Base-by-base conservation (phyloP, 2,797 vertebrate genomes). In the Hemibagrus guttatus region DNA sequence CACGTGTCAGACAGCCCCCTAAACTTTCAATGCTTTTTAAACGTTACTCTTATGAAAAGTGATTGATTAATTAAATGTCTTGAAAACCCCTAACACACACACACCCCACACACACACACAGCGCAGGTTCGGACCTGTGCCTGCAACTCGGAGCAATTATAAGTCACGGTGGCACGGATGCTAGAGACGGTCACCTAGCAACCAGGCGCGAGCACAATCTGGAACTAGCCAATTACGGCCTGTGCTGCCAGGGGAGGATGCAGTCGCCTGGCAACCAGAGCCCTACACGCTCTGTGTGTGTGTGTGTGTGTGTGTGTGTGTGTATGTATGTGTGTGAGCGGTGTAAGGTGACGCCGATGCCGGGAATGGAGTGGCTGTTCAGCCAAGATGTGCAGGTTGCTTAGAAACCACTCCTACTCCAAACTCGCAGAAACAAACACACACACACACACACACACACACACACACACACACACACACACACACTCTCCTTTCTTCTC, bases 211-310 rank as follows among this genome's bases (percentile, higher is more conserved):
- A 81, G 81, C 92, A 92, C 92, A 93, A 94, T 95, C 95, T 94
- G 94, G 94, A 94, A 94, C 93, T 91, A 94, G 95, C 95, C 95
- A 96, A 96, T 96, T 96, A 95, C 90, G 84, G 90, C 92, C 93
- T 92, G 90, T 89, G 90, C 92, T 90, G 91, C 90, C 90, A 91
- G 89, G 92, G 90, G 93, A 93, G 93, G 96, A 96, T 94, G 95
- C 93, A 96, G 97, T 98, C 98, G 96, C 97, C 95, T 97, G 96
- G 97, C 97, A 96, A 99, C 97, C 74, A 91, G 94, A 95, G 93
- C 90, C 82, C 88, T 93, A 91, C 87, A 90, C 85, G 92, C 89
- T 93, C 90, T 91, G 92, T 92, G 89, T 81, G 86, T 86, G 79
- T 88, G 88, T 84, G 59, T 81, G 88, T 39, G 80, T 91, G 92